These are phyloP conservation scores for Sweltsa coloradensis DNA, from an alignment of 1,140 invertebrate species.

Conservation along the genomic window DNA sequence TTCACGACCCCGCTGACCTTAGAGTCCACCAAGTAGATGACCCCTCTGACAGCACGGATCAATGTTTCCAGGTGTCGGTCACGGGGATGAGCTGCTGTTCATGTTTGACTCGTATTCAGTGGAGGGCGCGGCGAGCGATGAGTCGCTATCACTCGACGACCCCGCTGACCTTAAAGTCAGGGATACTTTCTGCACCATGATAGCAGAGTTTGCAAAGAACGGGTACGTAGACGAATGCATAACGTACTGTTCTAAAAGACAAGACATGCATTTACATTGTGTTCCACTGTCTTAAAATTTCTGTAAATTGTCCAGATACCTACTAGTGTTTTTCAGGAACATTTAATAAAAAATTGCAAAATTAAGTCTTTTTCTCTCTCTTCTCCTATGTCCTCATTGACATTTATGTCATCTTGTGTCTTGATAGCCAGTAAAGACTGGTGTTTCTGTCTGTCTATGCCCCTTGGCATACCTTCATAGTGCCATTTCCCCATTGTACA, in stretches of 20 bases:
- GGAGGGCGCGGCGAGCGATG: slow-evolving; percentile 31
- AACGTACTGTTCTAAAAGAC: not conserved
- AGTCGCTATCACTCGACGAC: slow-evolving; percentile 25
- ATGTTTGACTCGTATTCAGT: slow-evolving; percentile 48
- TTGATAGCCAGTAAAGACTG: too few relatives aligned
- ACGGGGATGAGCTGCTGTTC: slow-evolving; percentile 55
- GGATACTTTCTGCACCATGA: slow-evolving; percentile 44
- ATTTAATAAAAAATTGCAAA: too few relatives aligned
- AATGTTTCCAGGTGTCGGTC: slow-evolving; percentile 28
- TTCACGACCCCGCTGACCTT: too few relatives aligned
- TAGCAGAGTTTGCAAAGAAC: slow-evolving; percentile 48
- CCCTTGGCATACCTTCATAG: too few relatives aligned
- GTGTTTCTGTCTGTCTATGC: too few relatives aligned
- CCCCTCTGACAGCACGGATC: slow-evolving; percentile 1
- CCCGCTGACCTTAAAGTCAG: slow-evolving; percentile 43
- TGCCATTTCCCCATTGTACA: too few relatives aligned
- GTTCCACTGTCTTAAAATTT: not conserved
- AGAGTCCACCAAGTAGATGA: too few relatives aligned
- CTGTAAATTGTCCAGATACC: too few relatives aligned
- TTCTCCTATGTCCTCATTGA: too few relatives aligned
- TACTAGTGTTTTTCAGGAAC: too few relatives aligned
- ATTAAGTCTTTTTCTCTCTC: too few relatives aligned
- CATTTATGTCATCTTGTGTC: too few relatives aligned
- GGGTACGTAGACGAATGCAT: slow-evolving; percentile 22
- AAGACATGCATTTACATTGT: not conserved